Evolutionary conservation across 2,888 invertebrate species (phyloP), one percentile per base, ranked within the genome.

Genomic region (Caenorhabditis auriculariae): DNA sequence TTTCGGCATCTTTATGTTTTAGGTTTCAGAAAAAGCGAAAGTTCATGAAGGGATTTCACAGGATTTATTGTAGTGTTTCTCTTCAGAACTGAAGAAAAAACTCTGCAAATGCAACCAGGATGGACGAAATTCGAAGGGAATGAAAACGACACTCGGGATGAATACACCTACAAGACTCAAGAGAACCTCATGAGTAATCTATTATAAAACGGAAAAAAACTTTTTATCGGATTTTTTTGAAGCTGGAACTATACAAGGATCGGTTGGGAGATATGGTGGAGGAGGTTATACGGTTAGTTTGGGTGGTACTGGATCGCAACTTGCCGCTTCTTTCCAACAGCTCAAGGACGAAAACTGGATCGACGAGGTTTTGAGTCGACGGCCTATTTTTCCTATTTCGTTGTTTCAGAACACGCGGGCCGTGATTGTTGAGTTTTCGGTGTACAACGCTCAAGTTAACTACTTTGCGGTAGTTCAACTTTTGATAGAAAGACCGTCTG

Each of bases 401-500:
- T 81, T 85, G 23, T 85, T 86, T 63, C 69, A 77, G 54, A 77
- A 82, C 62, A 85, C 86, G 1, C 60, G 86, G 43, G 85, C 85
- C 3, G 80, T 86, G 4, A 82, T 86, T 60, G 78, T 86, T n/a
- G 85, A 86, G 63, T 85, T 86, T 68, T 84, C 85, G 0, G 82
- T 83, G 29, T 86, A 85, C 75, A 86, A 86, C 58, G 80, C 82
- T 6, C 82, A 83, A 66, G 72, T 82, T 38, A 83, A 74, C 55
- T 70, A 72, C 45, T 74, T 72, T 44, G 63, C 67, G 26, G 72
- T 74, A 3, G 60, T 69, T 6, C 72, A 74, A 46, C 42, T 74
- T 12, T 24, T 74, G 0, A 47, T 74, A 3, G 74, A 74, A 39
- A 60, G 57, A 9, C 70, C 70, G 4, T 53, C 45, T 24, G 53